Evolutionary conservation across 2,113 vertebrate genomes (phyloP).

Genomic region (Gallinago undulata): DNA sequence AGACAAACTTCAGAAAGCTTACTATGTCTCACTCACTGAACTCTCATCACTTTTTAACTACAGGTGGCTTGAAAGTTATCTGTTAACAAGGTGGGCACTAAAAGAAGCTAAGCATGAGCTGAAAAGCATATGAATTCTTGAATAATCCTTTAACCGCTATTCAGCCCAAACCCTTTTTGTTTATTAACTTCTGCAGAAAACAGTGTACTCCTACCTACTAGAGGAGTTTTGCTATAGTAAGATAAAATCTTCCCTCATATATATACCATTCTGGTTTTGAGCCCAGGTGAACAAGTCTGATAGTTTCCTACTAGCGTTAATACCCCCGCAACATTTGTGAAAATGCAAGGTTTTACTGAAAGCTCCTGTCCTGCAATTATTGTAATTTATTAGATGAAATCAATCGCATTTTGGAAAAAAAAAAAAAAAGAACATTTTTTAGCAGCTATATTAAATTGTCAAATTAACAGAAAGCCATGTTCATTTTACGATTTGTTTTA

Average conservation of each 20-base stretch:
- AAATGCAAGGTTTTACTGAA: neutral
- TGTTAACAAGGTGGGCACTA: neutral
- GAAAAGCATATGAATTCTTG: neutral
- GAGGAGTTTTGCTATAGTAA: neutral
- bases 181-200: neutral
- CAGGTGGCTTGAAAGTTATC: neutral
- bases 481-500: neutral
- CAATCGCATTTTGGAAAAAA: neutral
- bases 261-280: neutral
- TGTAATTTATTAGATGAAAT: neutral
- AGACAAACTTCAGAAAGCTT: neutral
- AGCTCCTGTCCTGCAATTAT: neutral
- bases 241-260: neutral
- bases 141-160: neutral
- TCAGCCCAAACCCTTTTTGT: neutral
- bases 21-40: neutral
- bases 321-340: neutral
- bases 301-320: neutral
- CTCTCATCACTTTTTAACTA: neutral
- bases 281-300: neutral
- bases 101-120: neutral
- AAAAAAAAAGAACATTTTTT: neutral
- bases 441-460: neutral
- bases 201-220: neutral
- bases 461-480: neutral